phyloP scores from a whole-genome alignment of 1,140 invertebrate genomes.

The Patella vulgata region DNA sequence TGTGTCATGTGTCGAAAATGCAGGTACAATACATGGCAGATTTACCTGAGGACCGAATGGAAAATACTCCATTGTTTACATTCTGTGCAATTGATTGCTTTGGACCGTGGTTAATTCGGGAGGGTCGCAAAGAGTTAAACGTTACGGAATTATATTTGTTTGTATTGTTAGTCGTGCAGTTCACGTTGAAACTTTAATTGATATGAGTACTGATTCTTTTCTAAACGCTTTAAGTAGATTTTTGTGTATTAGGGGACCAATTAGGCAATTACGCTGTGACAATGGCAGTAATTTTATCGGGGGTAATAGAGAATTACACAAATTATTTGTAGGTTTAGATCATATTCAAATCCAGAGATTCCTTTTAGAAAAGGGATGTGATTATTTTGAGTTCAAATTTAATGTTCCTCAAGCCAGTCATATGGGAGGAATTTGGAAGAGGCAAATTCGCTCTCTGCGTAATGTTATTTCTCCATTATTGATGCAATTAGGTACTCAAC shows the following conservation, averaged over 20 bases:
- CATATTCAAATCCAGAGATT: conserved; percentile 1
- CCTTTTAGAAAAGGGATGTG: conserved; percentile 20
- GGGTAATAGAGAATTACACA: conserved; percentile 20
- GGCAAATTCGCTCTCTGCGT: conserved; percentile 22
- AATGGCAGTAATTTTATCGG: conserved; percentile 59
- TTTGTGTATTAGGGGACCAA: conserved; percentile 46
- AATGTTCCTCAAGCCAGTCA: conserved; percentile 25
- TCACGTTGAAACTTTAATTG: conserved; percentile 32
- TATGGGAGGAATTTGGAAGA: conserved; percentile 25
- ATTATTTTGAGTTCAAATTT: conserved; percentile 19
- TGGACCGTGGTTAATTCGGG: conserved; percentile 37
- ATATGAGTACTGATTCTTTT: conserved; percentile 25
- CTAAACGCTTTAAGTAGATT: conserved; percentile 31
- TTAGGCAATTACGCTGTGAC: conserved; percentile 45
- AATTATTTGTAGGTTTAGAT: conserved; percentile 4
- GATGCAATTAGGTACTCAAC: neutral
- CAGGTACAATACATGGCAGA: conserved; percentile 34
- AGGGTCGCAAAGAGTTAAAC: conserved; percentile 19
- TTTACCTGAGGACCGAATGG: conserved; percentile 26
- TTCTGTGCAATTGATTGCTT: conserved; percentile 37
- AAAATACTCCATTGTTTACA: conserved; percentile 19
- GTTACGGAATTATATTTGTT: conserved; percentile 21
- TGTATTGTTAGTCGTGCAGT: conserved; percentile 31
- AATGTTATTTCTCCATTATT: conserved; percentile 14
- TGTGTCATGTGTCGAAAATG: conserved; percentile 5